These are phyloP conservation scores for Catostomus latipinnis DNA, from an alignment of 2,797 vertebrate genomes.

Conservation along the genomic window DNA sequence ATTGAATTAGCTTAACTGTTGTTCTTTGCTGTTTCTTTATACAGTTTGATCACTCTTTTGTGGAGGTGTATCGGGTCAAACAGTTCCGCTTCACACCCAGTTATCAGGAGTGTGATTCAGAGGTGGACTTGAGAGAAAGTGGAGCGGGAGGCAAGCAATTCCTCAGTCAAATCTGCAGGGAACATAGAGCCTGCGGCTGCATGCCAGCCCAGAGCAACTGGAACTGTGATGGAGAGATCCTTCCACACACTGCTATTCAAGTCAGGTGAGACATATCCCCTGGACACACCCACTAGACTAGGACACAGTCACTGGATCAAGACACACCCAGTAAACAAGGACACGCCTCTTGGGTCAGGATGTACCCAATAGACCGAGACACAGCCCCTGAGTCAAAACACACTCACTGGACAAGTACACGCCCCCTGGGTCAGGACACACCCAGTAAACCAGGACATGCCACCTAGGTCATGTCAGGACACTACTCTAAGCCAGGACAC, in stretches of 20 bases:
- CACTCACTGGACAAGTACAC: no score
- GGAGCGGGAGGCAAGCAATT: slow-evolving; percentile 69
- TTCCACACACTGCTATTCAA: slow-evolving; percentile 84
- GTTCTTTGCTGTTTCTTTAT: slow-evolving; percentile 8
- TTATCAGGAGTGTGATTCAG: slow-evolving; percentile 72
- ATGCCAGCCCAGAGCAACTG: slow-evolving; percentile 80
- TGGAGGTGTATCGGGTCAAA: slow-evolving; percentile 90
- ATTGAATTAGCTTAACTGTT: slow-evolving; percentile 53
- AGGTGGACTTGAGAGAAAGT: slow-evolving; percentile 57
- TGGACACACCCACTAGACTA: no score
- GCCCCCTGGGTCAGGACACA: not conserved
- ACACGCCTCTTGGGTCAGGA: no score
- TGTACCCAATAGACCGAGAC: no score
- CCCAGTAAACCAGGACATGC: no score
- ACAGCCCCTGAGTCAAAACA: not conserved
- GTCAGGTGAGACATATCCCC: slow-evolving; percentile 80
- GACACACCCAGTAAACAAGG: no score
- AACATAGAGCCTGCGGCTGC: slow-evolving; percentile 78
- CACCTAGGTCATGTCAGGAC: no score
- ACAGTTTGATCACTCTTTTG: slow-evolving; percentile 94
- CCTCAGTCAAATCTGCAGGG: slow-evolving; percentile 79
- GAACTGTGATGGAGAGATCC: slow-evolving; percentile 94
- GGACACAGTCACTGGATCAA: not conserved
- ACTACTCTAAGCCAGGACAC: no score
- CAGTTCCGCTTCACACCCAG: slow-evolving; percentile 85